Evolutionary conservation across 2,888 invertebrate genomes (phyloP), one percentile per base, ranked within the genome.

Genomic region (Ormyrus labotus): DNA sequence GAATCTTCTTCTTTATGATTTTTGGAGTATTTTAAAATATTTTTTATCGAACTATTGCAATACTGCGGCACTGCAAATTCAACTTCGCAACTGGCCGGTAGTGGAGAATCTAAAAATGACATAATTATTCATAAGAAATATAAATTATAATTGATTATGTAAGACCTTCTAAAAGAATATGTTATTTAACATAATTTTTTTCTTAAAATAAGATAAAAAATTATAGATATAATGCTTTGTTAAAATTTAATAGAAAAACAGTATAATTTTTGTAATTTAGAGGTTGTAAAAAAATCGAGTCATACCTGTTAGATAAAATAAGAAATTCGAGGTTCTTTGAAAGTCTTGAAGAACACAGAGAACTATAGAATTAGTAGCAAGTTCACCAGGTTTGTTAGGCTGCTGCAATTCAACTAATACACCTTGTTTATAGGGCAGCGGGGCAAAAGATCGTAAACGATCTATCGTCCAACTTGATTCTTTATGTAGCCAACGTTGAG

Each of bases 391-490:
- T 83, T 85, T 88, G 45, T 88, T 91, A 83, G 91, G 91, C 70
- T 91, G 90, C 65, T 91, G 89, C 3, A 93, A 83, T 19, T 89
- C 88, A n/a, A 93, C 89, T 0, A 92, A 86, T 55, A 93, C 83
- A 0, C 93, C 93, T 83, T 92, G 91, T 83, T 93, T 92, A 90
- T 92, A 93, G n/a, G 93, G 92, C 78, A 93, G 83, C n/a, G 92
- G 87, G 47, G 91, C 91, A 70, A 93, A 89, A 3, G 87, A 87
- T 82, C 91, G 89, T 11, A 93, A 83, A 60, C 92, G 91, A 84
- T 92, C 91, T 80, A 91, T 89, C 0, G 92, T 91, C 83, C 92
- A 92, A 81, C 92, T 91, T 19, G 89, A 84, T 81, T 92, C 90
- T 82, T 91, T 91, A 61, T 91, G 91, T 72, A 93, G 84, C 93